Evolutionary conservation across 2,888 invertebrate genomes (phyloP), one percentile per base, ranked within the genome.

Genomic region (Dasysyrphus albostriatus): DNA sequence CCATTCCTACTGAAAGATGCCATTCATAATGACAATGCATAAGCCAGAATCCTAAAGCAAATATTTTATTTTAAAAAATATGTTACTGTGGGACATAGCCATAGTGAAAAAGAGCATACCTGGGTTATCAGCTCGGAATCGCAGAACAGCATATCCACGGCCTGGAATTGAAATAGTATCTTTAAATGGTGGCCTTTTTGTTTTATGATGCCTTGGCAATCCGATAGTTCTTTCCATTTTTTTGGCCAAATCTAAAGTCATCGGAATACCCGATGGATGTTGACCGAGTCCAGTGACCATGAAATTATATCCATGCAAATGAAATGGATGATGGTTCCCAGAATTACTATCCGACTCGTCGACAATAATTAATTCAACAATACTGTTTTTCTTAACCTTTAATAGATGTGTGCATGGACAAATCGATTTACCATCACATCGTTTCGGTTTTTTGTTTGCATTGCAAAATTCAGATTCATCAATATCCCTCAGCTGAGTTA

Each of bases 401-500:
- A 90, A 56, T 32, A 89, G 89, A 89, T 91, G 91, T 12, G 84
- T 69, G 78, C 89, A 89, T 5, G 79, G 44, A 81, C 90, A 90
- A 34, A 89, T 49, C 14, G 69, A 24, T 34, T 78, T 59, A 24
- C 74, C 79, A 0, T 44, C 34, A 72, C 90, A 90, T 1, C 42
- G 16, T 5, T 75, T 42, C 16, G 90, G 89, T 47, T 76, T 67
- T 16, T 88, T 72, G 1, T 47, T 24, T 16, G 69, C 88, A 87
- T 89, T 89, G 58, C 92, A 90, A 88, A 90, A 92, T 56, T 89
- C 79, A 34, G 88, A 85, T 75, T 90, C 90, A 75, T 90, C 89
- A 73, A 91, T 89, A 75, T 90, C 82, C 29, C 88, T 78, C n/a
- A 88, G 88, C 90, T 97, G 97, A 3, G 96, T 96, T 82, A 97